Base-by-base conservation (phyloP, 1,140 invertebrate genomes). In the Cydia pomonella region DNA sequence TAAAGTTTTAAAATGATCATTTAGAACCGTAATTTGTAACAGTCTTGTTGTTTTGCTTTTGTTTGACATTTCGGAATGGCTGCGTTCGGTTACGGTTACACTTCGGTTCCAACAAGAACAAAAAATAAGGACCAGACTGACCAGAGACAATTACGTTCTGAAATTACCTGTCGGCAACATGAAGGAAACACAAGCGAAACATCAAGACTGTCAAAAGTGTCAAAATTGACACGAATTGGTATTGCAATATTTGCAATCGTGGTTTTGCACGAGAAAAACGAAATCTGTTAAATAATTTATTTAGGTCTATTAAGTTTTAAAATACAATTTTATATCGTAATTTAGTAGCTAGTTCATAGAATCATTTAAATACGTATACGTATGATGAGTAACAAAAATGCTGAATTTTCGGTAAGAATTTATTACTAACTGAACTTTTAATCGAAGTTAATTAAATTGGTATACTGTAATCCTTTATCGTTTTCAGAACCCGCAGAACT, bases 401-500 rank as follows among this genome's bases (percentile, higher is more conserved):
- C 33, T 73, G 76, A 76, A 73, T 78, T 77, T 77, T 41, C 12
- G 44, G 77, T 80, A 50, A 76, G 78, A 75, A 62, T 77, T 53
- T 73, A 21, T 50, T 53, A 64, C 72, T 69, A 5, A 47, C 33
- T 44, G 33, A 29, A 72, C 38, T 76, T 72, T 69, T 76, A 27
- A 59, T 73, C 23, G 18, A 44, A 72, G 53, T 72, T 76, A 64
- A 59, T 76, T 69, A 73, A 38, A 38, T 44, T 21, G 3, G 16
- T 71, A 2, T 50, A 47, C 13, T 71, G 18, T 74, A 73, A 47
- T 33, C 73, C 29, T 29, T 23, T n/a, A 53, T 76, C 25, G 29
- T 23, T 91, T 90, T 78, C 80, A 93, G 92, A 93, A 93, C 80
- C 90, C 90, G 18, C 82, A 92, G 13, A 87, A 88, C 74, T 83